Conservation (phyloP, 2,888 invertebrate genomes). For the Zhuqinia jingwanae region DNA sequence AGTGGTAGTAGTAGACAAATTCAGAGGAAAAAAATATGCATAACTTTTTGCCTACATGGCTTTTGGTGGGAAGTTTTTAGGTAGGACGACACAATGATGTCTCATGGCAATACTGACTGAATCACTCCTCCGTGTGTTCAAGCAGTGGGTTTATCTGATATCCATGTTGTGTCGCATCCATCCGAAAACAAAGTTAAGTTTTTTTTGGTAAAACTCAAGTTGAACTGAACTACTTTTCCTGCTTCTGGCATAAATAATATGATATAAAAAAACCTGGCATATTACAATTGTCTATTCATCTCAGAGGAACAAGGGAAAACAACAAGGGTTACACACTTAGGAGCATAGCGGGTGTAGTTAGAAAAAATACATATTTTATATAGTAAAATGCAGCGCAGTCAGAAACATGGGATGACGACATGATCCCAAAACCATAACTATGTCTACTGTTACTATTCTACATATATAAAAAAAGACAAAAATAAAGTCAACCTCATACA, state of each 20-base stretch:
- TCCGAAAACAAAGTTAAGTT: not conserved
- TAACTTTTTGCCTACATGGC: constrained; percentile 9
- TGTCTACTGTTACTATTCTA: too few relatives aligned
- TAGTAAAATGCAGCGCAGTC: not conserved
- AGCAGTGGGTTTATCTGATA: not conserved
- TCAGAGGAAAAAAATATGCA: constrained; percentile 13
- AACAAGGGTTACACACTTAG: too few relatives aligned
- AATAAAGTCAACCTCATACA: constrained; percentile 45
- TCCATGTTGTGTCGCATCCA: not conserved
- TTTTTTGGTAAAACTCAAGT: too few relatives aligned
- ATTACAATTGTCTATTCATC: constrained; percentile 17
- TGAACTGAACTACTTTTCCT: constrained; percentile 6
- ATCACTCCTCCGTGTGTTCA: not conserved
- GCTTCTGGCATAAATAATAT: constrained; percentile 28
- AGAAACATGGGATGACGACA: not conserved
- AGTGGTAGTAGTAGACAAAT: too few relatives aligned
- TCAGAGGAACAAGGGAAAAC: constrained; percentile 5
- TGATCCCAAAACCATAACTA: not conserved
- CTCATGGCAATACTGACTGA: not conserved
- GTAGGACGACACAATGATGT: not conserved
- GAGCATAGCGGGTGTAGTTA: too few relatives aligned
- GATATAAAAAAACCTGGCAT: constrained; percentile 1
- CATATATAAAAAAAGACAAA: not conserved
- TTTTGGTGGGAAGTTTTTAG: not conserved
- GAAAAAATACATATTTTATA: too few relatives aligned